Percentiles rank a stretch among this genome's conserved stretches.
These are phyloP conservation scores for Larimichthys polyactis DNA, from an alignment of 2,113 vertebrate species.

Conservation along the genomic window DNA sequence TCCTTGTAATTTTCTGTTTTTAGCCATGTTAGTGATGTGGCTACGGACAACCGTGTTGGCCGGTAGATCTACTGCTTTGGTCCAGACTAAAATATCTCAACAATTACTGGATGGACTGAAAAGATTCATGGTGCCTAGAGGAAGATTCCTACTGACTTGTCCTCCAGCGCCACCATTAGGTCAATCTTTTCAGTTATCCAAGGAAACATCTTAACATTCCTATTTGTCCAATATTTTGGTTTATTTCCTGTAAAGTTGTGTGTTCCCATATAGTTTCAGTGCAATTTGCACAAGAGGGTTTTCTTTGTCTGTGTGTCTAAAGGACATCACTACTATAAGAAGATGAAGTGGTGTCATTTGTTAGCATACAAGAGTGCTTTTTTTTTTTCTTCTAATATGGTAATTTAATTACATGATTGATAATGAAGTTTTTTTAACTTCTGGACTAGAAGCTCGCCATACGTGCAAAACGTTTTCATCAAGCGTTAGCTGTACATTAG, in stretches of 20 bases:
- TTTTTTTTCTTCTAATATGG: too few species aligned
- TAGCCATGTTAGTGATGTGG: background rate
- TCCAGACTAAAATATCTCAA: background rate
- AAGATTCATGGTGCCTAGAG: background rate
- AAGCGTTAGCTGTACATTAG: background rate
- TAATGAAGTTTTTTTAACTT: too few species aligned
- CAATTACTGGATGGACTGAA: background rate
- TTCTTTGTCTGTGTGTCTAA: background rate
- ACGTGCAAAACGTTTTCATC: background rate
- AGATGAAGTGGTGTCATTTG: background rate
- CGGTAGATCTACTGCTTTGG: background rate
- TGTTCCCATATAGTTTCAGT: background rate
- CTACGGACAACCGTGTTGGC: background rate
- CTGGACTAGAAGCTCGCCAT: background rate
- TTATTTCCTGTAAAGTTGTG: background rate
- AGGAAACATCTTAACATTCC: background rate
- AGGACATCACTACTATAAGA: background rate
- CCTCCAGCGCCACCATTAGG: background rate
- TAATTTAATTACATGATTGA: too few species aligned
- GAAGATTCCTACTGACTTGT: background rate
- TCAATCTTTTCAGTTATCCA: background rate
- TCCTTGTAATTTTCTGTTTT: background rate
- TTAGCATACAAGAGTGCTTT: background rate
- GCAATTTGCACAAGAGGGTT: background rate
- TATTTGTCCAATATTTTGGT: background rate